A percentile compares a stretch with the other conserved stretches of the same genome.
Conservation (phyloP, 2,888 invertebrate species). For the Diachrysia chrysitis region DNA sequence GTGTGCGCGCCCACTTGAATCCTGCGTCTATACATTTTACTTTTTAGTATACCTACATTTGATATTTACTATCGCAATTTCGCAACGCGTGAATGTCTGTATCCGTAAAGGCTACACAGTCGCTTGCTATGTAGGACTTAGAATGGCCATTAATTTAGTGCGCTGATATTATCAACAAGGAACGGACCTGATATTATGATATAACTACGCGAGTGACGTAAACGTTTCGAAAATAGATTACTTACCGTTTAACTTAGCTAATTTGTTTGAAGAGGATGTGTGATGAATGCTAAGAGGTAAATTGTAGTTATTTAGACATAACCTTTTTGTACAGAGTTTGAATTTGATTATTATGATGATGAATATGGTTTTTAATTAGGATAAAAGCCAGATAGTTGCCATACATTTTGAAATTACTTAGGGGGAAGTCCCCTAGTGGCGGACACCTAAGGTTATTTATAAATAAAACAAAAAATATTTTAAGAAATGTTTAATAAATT, state of each 20-base stretch:
- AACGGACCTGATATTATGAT: slow-evolving; percentile 36
- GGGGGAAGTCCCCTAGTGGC: too few species aligned
- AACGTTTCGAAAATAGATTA: slow-evolving; percentile 40
- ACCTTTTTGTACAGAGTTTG: neutral
- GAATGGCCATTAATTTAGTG: slow-evolving; percentile 48
- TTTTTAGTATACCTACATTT: slow-evolving; percentile 30
- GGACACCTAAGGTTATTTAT: neutral
- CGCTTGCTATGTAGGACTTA: slow-evolving; percentile 47
- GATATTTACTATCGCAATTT: slow-evolving; percentile 49
- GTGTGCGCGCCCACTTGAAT: neutral
- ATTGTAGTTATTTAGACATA: neutral
- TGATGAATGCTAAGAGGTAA: neutral
- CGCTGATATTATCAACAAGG: slow-evolving; percentile 40
- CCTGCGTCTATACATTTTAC: slow-evolving; percentile 17
- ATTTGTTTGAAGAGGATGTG: neutral
- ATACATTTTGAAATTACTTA: too few species aligned
- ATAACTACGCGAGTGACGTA: slow-evolving; percentile 36
- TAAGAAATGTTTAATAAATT: too few species aligned
- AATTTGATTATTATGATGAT: neutral
- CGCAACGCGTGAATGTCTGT: slow-evolving; percentile 55
- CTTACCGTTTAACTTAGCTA: neutral
- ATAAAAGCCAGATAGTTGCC: too few species aligned
- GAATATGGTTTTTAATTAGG: neutral
- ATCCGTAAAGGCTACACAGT: slow-evolving; percentile 37
- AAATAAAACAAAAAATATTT: too few species aligned